Conservation (phyloP, 2,888 invertebrate species). For the Leptopilina syphax region DNA sequence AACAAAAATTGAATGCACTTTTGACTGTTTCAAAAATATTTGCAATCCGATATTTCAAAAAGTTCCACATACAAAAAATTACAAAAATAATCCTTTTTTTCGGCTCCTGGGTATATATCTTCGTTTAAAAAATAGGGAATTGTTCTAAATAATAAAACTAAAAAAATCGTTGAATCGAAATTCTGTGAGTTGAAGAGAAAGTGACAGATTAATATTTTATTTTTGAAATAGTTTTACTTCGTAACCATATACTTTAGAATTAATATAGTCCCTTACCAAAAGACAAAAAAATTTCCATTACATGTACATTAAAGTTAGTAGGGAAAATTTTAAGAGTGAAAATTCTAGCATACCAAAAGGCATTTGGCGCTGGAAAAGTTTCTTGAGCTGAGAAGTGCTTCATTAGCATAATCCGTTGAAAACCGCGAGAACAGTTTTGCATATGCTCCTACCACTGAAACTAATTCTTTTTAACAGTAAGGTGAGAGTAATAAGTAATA, state of each 20-base stretch:
- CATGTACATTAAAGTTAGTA: background rate
- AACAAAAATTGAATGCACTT: no score
- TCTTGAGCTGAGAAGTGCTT: constrained; percentile 67
- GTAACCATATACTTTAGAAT: background rate
- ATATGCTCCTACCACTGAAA: constrained; percentile 21
- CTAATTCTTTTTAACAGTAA: constrained; percentile 27
- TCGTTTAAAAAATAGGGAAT: no score
- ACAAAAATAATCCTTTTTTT: no score
- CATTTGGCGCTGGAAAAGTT: constrained; percentile 63
- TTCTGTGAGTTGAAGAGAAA: no score
- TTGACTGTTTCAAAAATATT: no score
- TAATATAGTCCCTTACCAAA: background rate
- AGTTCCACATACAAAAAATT: no score
- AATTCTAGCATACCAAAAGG: constrained; percentile 55
- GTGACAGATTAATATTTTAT: no score
- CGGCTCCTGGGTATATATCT: no score
- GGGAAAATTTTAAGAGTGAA: background rate
- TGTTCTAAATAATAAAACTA: no score
- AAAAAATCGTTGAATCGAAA: no score
- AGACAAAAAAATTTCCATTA: constrained; percentile 1
- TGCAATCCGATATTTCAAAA: no score
- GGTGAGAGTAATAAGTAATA: constrained; percentile 26
- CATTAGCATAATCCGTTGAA: constrained; percentile 70
- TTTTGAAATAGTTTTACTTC: no score
- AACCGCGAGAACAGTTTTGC: constrained; percentile 48